Percentiles rank a stretch among this genome's conserved stretches.
These are phyloP conservation scores for Theretra japonica DNA, from an alignment of 2,888 invertebrate genomes.

Conservation along the genomic window DNA sequence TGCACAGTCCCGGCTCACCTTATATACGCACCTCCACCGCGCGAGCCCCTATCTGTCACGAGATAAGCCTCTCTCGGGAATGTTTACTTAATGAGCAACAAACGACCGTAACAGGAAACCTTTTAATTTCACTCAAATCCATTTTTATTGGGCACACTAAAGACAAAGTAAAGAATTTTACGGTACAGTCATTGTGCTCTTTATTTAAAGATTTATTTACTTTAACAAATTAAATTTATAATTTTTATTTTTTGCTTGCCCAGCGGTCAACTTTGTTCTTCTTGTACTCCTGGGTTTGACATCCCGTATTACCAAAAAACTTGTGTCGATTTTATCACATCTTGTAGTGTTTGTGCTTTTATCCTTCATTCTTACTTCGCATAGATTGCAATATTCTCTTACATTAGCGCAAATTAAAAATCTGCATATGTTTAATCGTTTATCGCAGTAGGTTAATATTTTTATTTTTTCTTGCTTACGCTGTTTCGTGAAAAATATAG, in stretches of 20 bases:
- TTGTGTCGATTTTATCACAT: conserved; percentile 54
- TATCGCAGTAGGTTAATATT: conserved; percentile 59
- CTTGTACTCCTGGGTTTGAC: conserved; percentile 26
- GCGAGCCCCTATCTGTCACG: conserved; percentile 67
- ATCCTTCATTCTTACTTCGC: conserved; percentile 52
- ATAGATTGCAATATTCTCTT: conserved; percentile 57
- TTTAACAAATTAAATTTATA: conserved; percentile 8
- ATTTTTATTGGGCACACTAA: conserved; percentile 39
- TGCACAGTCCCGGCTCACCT: conserved; percentile 58
- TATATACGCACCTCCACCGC: conserved; percentile 63
- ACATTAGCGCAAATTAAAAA: conserved; percentile 65
- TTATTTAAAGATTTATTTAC: neutral
- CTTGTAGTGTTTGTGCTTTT: conserved; percentile 42
- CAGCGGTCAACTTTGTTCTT: conserved; percentile 5
- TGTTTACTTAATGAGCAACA: conserved; percentile 79
- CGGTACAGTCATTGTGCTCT: conserved; percentile 21
- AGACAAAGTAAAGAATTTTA: conserved; percentile 41
- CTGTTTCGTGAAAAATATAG: neutral
- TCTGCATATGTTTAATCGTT: conserved; percentile 52
- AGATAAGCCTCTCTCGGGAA: conserved; percentile 77
- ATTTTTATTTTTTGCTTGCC: neutral
- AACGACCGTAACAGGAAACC: conserved; percentile 59
- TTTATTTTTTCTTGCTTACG: conserved; percentile 40
- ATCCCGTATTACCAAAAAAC: conserved; percentile 42
- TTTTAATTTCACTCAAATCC: conserved; percentile 58